phyloP scores from a whole-genome alignment of 1,140 invertebrate species.

The Cotesia vestalis region DNA sequence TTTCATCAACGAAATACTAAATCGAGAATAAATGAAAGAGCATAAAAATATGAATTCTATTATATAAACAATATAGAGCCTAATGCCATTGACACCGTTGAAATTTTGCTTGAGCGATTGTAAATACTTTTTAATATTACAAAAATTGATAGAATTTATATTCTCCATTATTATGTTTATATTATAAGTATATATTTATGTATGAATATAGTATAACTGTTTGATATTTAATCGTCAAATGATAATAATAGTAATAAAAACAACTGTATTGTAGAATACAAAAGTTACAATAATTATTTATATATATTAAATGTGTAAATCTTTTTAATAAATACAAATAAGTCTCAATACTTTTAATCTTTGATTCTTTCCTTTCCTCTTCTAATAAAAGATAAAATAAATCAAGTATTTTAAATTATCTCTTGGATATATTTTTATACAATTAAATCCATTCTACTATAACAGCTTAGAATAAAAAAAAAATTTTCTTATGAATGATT shows the following conservation, averaged over 20 bases:
- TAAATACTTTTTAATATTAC: conserved; percentile 46
- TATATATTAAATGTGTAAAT: conserved; percentile 54
- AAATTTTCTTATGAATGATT: too few species aligned
- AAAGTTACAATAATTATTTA: conserved; percentile 37
- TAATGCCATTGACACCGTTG: conserved; percentile 51
- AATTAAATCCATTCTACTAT: too few species aligned
- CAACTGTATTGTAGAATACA: conserved; percentile 37
- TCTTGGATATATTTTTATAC: too few species aligned
- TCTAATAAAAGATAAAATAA: conserved; percentile 27
- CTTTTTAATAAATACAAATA: conserved; percentile 61
- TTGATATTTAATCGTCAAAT: background rate
- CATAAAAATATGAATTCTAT: conserved; percentile 4
- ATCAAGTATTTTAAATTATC: background rate
- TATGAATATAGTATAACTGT: too few species aligned
- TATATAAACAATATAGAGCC: conserved; percentile 45
- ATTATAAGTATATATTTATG: conserved; percentile 34
- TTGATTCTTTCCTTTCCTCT: conserved; percentile 26
- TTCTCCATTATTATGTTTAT: too few species aligned
- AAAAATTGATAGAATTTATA: too few species aligned
- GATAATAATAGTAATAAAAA: conserved; percentile 28
- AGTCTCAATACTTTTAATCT: conserved; percentile 47
- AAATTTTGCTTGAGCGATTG: conserved; percentile 49
- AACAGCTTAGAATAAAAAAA: too few species aligned
- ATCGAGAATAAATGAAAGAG: conserved; percentile 14
- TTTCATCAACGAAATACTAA: conserved; percentile 17